Evolutionary conservation across 92 coral and sea anemone species (phyloP).

Genomic region (Actinostola sp.): DNA sequence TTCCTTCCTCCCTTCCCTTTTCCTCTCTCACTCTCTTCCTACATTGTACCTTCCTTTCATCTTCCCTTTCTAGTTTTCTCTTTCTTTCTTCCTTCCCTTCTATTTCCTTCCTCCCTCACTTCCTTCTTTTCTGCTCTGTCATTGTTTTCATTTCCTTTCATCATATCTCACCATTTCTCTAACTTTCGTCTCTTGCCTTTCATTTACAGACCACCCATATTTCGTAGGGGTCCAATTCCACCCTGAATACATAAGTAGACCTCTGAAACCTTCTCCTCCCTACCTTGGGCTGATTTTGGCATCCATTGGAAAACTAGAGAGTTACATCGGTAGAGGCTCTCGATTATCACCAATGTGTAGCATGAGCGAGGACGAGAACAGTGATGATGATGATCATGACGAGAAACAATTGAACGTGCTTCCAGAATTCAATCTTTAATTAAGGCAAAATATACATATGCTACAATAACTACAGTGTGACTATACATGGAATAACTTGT

Average conservation of each 20-base stretch:
- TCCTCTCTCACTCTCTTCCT: not conserved
- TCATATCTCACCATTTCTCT: not conserved
- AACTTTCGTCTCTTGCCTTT: not conserved
- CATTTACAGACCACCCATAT: constrained; percentile 82
- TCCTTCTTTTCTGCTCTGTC: not conserved
- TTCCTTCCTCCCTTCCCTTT: not conserved
- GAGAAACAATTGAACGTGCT: constrained; percentile 22
- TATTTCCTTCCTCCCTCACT: not conserved
- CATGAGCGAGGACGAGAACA: constrained; percentile 78
- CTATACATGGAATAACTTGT: no score
- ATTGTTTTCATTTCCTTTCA: not conserved
- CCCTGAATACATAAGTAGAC: constrained; percentile 96
- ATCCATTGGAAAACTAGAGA: constrained; percentile 81
- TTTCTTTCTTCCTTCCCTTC: not conserved
- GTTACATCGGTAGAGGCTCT: constrained; percentile 86
- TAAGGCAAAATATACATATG: no score
- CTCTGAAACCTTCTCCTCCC: constrained; percentile 95
- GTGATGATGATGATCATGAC: constrained; percentile 48
- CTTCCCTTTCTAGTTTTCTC: not conserved
- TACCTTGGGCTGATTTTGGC: constrained; percentile 95
- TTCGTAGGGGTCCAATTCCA: constrained; percentile 98
- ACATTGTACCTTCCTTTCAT: not conserved
- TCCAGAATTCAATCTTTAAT: constrained; percentile 40
- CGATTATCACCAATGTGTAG: constrained; percentile 91
- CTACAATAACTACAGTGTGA: no score